Evolutionary conservation across 2,113 vertebrate species (phyloP), one percentile per base, ranked within the genome.

Genomic region (Rhineura floridana): DNA sequence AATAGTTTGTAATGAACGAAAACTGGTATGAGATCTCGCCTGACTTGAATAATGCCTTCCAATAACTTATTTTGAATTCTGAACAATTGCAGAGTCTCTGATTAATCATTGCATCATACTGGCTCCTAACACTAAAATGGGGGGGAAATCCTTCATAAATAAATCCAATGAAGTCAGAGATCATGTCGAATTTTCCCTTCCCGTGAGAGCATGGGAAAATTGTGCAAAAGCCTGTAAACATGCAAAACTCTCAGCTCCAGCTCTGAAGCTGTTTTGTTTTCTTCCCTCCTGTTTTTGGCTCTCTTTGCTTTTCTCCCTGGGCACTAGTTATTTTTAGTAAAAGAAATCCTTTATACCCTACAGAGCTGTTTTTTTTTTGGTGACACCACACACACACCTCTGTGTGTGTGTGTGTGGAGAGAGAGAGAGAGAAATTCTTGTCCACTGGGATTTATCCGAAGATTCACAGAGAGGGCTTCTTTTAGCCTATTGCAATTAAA

Each of bases 241-340:
- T 84, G 80, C 84, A 82, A 91, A 91, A 91, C 81, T 91, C 90
- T 67, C 93, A 94, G 87, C 90, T 3, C 82, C 91, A 92, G n/a
- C 21, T 6, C 91, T 21, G 1, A 36, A 91, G 91, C 33, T 6
- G 0, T 75, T 91, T 13, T 44, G 0, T 65, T 33, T 89, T 3
- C 23, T 28, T 72, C 52, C 50, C 6, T 83, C 42, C 65, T 88
- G 59, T n/a, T 50, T 52, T 80, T 87, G 59, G 9, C 90, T 46
- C 36, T 70, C 23, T 50, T 52, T 33, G 17, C 44, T 87, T 76
- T 59, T 44, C 55, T 6, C 73, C 30, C 30, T 75, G 36, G 62
- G 86, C 36, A 88, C 0, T 25, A 78, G 50, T 52, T 15, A 36
- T 70, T 84, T 90, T 83, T 1, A 3, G 52, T 4, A 85, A 76